Conservation (phyloP, 2,888 invertebrate species). For the Aproaerema taeniolella region DNA sequence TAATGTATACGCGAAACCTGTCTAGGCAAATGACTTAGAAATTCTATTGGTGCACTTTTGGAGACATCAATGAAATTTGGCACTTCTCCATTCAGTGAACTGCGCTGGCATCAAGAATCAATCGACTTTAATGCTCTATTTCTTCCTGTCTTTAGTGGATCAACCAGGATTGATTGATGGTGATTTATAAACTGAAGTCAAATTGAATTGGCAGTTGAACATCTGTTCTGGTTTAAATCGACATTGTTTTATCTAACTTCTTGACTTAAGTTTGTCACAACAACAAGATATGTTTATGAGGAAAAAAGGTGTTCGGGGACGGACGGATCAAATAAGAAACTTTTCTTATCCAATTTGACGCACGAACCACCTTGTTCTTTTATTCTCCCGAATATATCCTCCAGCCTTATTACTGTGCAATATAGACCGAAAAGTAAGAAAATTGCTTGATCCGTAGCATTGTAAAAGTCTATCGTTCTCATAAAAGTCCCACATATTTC, state of each 20-base stretch:
- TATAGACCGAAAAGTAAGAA: constrained; percentile 56
- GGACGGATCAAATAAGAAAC: constrained; percentile 5
- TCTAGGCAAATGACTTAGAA: constrained; percentile 6
- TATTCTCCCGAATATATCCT: constrained; percentile 50
- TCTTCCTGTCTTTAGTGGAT: constrained; percentile 3
- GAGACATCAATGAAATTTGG: constrained; percentile 18
- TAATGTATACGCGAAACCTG: too few relatives aligned
- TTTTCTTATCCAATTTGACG: constrained; percentile 55
- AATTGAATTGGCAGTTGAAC: too few relatives aligned
- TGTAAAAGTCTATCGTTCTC: constrained; percentile 65
- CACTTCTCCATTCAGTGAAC: constrained; percentile 19
- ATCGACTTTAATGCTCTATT: constrained; percentile 19
- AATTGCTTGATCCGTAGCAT: constrained; percentile 67
- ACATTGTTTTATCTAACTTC: too few relatives aligned
- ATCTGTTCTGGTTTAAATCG: too few relatives aligned
- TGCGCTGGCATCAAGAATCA: constrained; percentile 17
- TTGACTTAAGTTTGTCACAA: too few relatives aligned
- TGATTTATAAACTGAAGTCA: too few relatives aligned
- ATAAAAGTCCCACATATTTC: constrained; percentile 76
- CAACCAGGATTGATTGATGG: neutral
- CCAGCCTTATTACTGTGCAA: constrained; percentile 59
- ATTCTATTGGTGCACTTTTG: constrained; percentile 15
- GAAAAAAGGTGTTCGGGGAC: too few relatives aligned
- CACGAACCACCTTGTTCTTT: constrained; percentile 51
- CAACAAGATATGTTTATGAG: too few relatives aligned